Evolutionary conservation across 2,888 invertebrate genomes (phyloP).

Genomic region (Eumacrocentrus americanus): DNA sequence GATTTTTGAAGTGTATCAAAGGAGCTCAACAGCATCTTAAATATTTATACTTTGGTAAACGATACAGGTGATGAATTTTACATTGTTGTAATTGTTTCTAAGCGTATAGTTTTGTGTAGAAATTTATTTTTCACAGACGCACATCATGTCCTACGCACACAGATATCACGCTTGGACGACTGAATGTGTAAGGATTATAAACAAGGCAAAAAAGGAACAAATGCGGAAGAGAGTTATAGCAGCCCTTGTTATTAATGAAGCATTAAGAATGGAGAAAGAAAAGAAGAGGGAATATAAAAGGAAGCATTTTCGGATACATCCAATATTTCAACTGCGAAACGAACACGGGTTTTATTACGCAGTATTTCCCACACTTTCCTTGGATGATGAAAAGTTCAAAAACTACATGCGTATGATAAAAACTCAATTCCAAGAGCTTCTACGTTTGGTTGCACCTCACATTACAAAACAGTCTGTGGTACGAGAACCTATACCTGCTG

Average conservation of each 20-base stretch:
- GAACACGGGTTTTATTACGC: slow-evolving; percentile 1
- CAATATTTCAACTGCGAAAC: neutral
- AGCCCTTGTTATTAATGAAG: slow-evolving; percentile 5
- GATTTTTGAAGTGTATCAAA: no score
- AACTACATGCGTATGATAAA: slow-evolving; percentile 18
- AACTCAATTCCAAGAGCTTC: slow-evolving; percentile 16
- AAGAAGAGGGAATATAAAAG: neutral
- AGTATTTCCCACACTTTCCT: neutral
- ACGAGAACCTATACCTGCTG: slow-evolving; percentile 1
- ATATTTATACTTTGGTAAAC: no score
- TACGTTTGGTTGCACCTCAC: slow-evolving; percentile 6
- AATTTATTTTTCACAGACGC: no score
- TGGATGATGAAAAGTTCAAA: slow-evolving; percentile 16
- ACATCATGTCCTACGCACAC: neutral
- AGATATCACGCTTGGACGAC: slow-evolving; percentile 4
- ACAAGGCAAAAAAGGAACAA: slow-evolving; percentile 6
- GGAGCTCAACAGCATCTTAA: no score
- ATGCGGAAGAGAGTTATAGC: slow-evolving; percentile 14
- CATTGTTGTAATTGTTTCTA: no score
- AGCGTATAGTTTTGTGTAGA: no score
- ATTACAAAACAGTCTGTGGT: neutral
- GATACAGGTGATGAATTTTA: no score
- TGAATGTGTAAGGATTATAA: slow-evolving; percentile 2
- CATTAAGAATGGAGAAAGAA: neutral
- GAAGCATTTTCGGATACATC: neutral